Conservation (phyloP, 2,113 vertebrate species). For the Toxostoma redivivum region DNA sequence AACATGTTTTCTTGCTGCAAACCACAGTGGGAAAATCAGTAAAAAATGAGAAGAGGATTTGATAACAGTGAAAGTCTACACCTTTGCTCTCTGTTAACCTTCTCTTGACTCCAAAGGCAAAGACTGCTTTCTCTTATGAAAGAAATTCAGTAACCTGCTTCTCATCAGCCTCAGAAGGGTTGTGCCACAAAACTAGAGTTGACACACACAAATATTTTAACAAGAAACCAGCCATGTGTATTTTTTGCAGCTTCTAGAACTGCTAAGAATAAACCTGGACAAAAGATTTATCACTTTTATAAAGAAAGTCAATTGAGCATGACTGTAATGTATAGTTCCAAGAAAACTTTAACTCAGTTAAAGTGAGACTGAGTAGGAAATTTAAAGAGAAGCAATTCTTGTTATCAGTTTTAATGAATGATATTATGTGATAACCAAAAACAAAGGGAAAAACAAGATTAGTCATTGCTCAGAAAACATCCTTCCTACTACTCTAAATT, state of each 20-base stretch:
- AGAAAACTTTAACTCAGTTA: conserved; percentile 67
- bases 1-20: not conserved
- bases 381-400: conserved; percentile 69
- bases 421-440: conserved; percentile 68
- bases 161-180: not conserved
- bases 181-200: not conserved
- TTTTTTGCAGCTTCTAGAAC: conserved; percentile 47
- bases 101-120: not conserved
- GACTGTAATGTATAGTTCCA: conserved; percentile 68
- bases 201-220: conserved; percentile 25
- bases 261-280: conserved; percentile 40
- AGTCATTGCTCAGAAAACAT: conserved; percentile 67
- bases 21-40: not conserved
- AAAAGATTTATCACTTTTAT: conserved; percentile 67
- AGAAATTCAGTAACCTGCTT: not conserved
- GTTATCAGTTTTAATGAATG: conserved; percentile 74
- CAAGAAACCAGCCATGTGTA: not conserved
- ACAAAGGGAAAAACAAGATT: conserved; percentile 20
- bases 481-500: conserved; percentile 65
- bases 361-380: conserved; percentile 57
- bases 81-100: not conserved
- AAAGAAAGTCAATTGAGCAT: conserved; percentile 65
- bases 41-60: not conserved
- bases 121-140: not conserved
- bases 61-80: not conserved